Conservation (phyloP, 2,113 vertebrate species). For the human region DNA sequence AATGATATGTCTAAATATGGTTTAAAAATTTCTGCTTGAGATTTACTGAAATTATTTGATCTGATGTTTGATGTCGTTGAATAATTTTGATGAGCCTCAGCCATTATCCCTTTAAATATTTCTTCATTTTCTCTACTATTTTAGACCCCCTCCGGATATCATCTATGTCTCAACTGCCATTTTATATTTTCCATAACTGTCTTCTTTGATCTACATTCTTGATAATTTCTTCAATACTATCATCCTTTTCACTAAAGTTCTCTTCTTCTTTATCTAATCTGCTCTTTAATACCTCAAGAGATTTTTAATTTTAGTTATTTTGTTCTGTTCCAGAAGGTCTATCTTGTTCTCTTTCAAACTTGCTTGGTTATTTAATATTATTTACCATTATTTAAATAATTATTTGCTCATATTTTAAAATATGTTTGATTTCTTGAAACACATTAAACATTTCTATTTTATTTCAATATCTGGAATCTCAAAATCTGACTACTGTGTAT, state of each 20-base stretch:
- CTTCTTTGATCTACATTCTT: neutral
- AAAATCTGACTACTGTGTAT: neutral
- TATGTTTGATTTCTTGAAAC: neutral
- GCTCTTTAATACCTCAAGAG: neutral
- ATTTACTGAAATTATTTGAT: neutral
- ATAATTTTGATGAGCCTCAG: neutral
- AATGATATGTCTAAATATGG: neutral
- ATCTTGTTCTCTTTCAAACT: neutral
- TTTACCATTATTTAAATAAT: neutral
- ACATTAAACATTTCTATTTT: neutral
- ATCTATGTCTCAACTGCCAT: neutral
- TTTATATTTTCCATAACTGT: neutral
- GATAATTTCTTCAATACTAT: neutral
- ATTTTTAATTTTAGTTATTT: neutral
- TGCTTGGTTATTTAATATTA: neutral
- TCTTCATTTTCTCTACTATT: neutral
- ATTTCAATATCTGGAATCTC: neutral
- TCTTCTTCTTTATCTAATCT: neutral
- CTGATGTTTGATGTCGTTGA: neutral
- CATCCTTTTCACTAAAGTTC: neutral
- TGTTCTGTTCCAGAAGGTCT: neutral
- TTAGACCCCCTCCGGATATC: neutral
- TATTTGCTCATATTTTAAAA: neutral
- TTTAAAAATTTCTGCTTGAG: neutral
- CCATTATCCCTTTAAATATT: neutral